These are phyloP conservation scores for Triops cancriformis DNA, from an alignment of 1,140 invertebrate species.

Conservation along the genomic window DNA sequence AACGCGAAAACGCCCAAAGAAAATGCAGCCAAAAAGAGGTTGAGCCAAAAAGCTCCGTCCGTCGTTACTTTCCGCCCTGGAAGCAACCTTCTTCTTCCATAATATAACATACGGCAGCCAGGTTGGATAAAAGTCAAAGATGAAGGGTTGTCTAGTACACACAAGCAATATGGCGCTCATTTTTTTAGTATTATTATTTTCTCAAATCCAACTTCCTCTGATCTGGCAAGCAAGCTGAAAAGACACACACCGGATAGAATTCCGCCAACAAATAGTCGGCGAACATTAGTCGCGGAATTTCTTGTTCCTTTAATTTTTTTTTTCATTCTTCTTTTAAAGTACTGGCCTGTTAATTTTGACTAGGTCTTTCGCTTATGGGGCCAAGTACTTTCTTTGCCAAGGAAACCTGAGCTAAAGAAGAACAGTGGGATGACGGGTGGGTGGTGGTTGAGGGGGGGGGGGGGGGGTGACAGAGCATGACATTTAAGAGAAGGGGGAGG, in stretches of 20 bases:
- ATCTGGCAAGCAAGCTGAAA: not conserved
- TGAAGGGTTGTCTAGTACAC: not conserved
- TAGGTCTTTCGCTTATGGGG: not conserved
- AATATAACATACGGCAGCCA: not conserved
- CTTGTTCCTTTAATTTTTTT: not conserved
- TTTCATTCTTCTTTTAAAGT: not conserved
- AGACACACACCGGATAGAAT: not conserved
- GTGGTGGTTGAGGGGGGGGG: not conserved
- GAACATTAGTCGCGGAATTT: not conserved
- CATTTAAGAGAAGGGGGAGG: not conserved
- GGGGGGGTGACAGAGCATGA: not conserved
- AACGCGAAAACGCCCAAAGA: not conserved
- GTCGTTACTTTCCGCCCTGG: not conserved
- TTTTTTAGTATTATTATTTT: not conserved
- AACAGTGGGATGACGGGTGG: not conserved
- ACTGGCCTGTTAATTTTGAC: not conserved
- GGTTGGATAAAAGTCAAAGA: conserved; percentile 14
- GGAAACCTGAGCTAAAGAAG: not conserved
- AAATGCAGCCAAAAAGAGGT: not conserved
- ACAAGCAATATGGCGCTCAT: not conserved
- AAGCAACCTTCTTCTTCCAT: not conserved
- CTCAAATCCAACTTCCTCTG: not conserved
- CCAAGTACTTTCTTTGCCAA: not conserved
- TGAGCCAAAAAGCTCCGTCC: not conserved
- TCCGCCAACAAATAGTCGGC: not conserved